Evolutionary conservation across 2,888 invertebrate genomes (phyloP).

Genomic region (Tetranychus piercei): DNA sequence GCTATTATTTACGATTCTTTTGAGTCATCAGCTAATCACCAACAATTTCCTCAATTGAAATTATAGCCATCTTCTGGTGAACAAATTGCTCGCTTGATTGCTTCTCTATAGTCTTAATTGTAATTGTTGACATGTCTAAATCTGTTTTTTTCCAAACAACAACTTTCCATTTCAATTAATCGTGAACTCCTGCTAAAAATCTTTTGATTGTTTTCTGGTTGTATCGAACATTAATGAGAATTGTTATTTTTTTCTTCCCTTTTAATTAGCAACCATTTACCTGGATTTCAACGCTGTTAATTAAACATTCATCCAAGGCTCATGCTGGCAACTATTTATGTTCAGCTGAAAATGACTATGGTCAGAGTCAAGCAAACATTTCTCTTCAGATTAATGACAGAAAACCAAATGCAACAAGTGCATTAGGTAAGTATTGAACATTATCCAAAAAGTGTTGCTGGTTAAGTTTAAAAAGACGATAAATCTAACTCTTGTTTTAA

Average conservation of each 20-base stretch:
- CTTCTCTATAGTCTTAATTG: neutral
- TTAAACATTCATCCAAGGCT: constrained; percentile 48
- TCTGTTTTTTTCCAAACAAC: too few species aligned
- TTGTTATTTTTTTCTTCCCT: neutral
- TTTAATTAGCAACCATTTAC: constrained; percentile 15
- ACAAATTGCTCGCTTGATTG: too few species aligned
- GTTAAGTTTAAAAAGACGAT: neutral
- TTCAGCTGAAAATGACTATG: constrained; percentile 39
- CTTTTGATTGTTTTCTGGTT: too few species aligned
- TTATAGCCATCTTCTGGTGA: neutral
- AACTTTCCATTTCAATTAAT: too few species aligned
- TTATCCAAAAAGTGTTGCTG: neutral
- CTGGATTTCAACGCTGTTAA: constrained; percentile 39
- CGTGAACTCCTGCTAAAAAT: too few species aligned
- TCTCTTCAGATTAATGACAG: neutral
- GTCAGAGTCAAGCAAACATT: constrained; percentile 5
- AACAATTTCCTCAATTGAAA: neutral
- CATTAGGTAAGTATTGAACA: constrained; percentile 10
- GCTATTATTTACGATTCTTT: neutral
- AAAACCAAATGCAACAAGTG: neutral
- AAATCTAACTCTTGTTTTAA: neutral
- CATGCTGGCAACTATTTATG: constrained; percentile 66
- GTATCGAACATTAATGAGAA: too few species aligned
- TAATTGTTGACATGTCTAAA: neutral
- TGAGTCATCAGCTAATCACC: neutral